A percentile compares a stretch with the other conserved stretches of the same genome.
Evolutionary conservation across 1,140 invertebrate species (phyloP).

Genomic region (Armadillidium nasatum): DNA sequence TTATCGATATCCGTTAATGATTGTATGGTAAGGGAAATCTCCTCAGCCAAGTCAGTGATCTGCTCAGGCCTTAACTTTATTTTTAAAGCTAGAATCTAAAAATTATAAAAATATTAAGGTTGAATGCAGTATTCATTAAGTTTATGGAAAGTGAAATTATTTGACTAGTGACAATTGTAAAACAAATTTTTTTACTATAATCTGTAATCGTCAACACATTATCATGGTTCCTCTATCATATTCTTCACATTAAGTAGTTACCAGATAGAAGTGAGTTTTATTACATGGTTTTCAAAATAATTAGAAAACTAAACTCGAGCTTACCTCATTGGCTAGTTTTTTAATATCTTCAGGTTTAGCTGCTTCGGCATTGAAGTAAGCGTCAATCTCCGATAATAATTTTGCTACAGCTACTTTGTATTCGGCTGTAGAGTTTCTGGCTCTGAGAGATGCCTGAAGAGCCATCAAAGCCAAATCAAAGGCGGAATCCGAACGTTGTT

Average conservation of each 20-base stretch:
- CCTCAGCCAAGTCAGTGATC: conserved; percentile 72
- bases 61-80: conserved; percentile 75
- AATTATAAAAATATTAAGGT: conserved; percentile 14
- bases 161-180: no score
- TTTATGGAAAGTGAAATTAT: no score
- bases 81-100: conserved; percentile 56
- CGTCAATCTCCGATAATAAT: conserved; percentile 64
- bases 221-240: no score
- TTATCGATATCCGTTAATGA: conserved; percentile 82
- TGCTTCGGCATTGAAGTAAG: conserved; percentile 68
- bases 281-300: no score
- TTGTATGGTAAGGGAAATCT: conserved; percentile 79
- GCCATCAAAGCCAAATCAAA: conserved; percentile 58
- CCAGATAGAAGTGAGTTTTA: no score
- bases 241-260: no score
- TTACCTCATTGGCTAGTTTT: conserved; percentile 68
- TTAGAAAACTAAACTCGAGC: not conserved
- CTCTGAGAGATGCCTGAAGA: conserved; percentile 55
- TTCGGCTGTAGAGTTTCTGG: conserved; percentile 58
- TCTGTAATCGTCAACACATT: no score
- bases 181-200: no score
- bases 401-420: conserved; percentile 55
- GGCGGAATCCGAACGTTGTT: conserved; percentile 56
- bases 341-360: conserved; percentile 76
- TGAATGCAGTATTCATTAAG: no score